A percentile compares a stretch with the other conserved stretches of the same genome.
phyloP scores from a whole-genome alignment of 2,113 vertebrate genomes.

The Thermophis baileyi region DNA sequence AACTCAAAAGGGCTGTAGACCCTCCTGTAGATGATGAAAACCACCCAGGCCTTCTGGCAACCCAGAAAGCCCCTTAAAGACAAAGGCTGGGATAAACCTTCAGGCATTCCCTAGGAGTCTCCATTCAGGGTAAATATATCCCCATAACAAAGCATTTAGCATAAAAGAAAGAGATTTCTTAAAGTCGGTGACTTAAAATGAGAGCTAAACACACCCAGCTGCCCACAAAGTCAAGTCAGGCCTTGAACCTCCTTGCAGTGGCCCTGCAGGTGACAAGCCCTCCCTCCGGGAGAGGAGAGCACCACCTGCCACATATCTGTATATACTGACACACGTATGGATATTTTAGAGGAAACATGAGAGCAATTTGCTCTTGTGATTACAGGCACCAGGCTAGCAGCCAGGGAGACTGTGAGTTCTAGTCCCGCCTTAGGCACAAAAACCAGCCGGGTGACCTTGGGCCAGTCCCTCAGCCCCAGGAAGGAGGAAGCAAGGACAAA shows the following conservation, averaged over 20 bases:
- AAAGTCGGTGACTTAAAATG: not conserved
- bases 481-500: not conserved
- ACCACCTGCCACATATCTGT: fast-evolving
- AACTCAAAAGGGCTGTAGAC: not conserved
- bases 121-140: not conserved
- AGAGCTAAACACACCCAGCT: not conserved
- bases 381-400: not conserved
- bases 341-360: not conserved
- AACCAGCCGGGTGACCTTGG: not conserved
- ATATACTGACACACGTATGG: not conserved
- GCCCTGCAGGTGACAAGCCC: not conserved
- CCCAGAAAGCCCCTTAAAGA: not conserved
- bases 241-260: not conserved
- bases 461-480: not conserved
- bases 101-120: not conserved
- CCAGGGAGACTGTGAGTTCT: not conserved
- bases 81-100: not conserved
- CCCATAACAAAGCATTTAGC: not conserved
- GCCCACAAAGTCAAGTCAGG: not conserved
- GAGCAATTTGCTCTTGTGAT: not conserved
- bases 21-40: not conserved
- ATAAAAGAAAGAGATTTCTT: not conserved
- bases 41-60: not conserved
- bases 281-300: not conserved
- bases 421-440: not conserved